Evolutionary conservation across 2,888 invertebrate species (phyloP).

Genomic region (Lasius platythorax): DNA sequence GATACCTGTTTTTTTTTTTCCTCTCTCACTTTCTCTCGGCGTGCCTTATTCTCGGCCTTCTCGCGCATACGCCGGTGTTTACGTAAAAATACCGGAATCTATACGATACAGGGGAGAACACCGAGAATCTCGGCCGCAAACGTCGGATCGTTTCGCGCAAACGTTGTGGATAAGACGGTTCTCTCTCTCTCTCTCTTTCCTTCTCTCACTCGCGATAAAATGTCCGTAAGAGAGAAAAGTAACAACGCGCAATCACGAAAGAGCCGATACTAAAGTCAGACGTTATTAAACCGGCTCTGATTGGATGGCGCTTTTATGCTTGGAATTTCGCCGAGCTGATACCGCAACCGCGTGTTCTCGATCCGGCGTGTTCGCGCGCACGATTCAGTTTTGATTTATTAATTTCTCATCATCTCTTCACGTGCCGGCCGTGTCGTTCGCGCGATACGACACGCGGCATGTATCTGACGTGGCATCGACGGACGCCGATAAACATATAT

Average conservation of each 20-base stretch:
- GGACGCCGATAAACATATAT: conserved; percentile 12
- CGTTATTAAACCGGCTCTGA: conserved; percentile 29
- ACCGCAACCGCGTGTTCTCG: neutral
- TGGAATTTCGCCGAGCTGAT: conserved; percentile 25
- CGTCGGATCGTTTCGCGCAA: conserved; percentile 16
- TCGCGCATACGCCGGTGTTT: conserved; percentile 33
- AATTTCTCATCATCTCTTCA: conserved; percentile 48
- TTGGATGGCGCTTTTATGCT: conserved; percentile 40
- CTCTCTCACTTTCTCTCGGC: neutral
- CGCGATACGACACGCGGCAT: neutral
- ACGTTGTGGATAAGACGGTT: neutral
- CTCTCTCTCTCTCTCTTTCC: no score
- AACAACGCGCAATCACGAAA: neutral
- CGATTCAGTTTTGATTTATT: conserved; percentile 38
- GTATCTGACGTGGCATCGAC: neutral
- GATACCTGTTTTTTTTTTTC: conserved; percentile 28
- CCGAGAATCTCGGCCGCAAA: conserved; percentile 34
- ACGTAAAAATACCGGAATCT: conserved; percentile 57
- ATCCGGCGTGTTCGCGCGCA: neutral
- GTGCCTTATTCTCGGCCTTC: neutral
- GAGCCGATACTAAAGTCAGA: conserved; percentile 25
- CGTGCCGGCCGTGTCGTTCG: conserved; percentile 1
- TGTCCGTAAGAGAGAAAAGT: neutral
- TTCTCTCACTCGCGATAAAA: neutral
- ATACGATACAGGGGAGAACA: conserved; percentile 53